Percentiles rank a stretch among this genome's conserved stretches.
phyloP scores from a whole-genome alignment of 2,113 vertebrate genomes.

The Pipa parva region DNA sequence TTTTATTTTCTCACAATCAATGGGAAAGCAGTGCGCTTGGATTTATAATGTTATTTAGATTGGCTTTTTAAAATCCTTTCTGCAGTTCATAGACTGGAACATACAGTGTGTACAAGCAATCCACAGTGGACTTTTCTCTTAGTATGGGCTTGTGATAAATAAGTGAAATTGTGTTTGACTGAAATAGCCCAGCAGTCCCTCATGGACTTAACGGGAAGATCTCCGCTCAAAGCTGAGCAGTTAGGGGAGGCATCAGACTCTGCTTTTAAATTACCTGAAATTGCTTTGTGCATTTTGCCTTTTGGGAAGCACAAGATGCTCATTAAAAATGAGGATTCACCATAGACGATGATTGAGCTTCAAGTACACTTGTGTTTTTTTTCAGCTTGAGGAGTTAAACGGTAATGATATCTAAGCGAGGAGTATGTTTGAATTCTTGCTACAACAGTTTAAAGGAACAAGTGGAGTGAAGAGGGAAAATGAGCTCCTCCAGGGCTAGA shows the following conservation, averaged over 20 bases:
- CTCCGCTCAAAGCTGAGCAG: slow-evolving; percentile 59
- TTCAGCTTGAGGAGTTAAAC: slow-evolving; percentile 61
- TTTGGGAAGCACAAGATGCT: slow-evolving; percentile 61
- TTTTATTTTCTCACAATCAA: slow-evolving; percentile 73
- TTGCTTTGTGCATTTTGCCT: slow-evolving; percentile 70
- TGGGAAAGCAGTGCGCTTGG: slow-evolving; percentile 66
- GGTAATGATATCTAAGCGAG: slow-evolving; percentile 57
- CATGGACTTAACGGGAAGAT: slow-evolving; percentile 65
- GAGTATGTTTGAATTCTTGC: slow-evolving; percentile 55
- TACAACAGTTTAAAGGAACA: slow-evolving; percentile 8
- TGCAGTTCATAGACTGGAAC: slow-evolving; percentile 75
- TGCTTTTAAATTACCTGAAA: slow-evolving; percentile 75
- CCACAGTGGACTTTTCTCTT: slow-evolving; percentile 58
- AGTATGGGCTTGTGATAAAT: slow-evolving; percentile 69
- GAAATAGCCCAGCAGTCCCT: slow-evolving; percentile 68
- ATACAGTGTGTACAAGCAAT: slow-evolving; percentile 70
- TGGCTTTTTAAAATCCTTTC: slow-evolving; percentile 80
- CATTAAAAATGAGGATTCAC: slow-evolving; percentile 68
- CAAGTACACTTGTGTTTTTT: slow-evolving; percentile 59
- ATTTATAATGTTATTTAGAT: slow-evolving; percentile 85
- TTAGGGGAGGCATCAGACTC: slow-evolving; percentile 59
- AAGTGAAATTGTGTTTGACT: slow-evolving; percentile 71
- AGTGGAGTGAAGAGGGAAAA: slow-evolving; percentile 1
- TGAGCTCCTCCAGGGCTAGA: slow-evolving; percentile 5
- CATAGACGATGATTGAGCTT: slow-evolving; percentile 60